Evolutionary conservation across 2,888 invertebrate genomes (phyloP), one percentile per base, ranked within the genome.

Genomic region (Andrena hattorfiana): DNA sequence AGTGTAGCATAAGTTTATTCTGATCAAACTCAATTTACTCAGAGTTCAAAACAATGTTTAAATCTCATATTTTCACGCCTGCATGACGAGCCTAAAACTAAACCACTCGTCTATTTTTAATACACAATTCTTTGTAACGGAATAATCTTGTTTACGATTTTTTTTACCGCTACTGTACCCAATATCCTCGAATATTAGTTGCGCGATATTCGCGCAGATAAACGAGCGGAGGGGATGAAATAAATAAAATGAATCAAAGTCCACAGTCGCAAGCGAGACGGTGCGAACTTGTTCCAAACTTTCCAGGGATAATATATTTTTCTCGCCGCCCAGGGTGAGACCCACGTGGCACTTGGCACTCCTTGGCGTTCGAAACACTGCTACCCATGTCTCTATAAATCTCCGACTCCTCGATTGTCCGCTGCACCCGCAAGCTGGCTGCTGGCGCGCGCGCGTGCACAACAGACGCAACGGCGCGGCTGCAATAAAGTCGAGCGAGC

Each of bases 401-500:
- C 6, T 62, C 20, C 35, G 20, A 10, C 32, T 20, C 5, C 62
- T 10, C 8, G 62, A 62, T 35, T 35, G 62, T 60, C 60, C 10
- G 30, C 6, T 7, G 30, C 60, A 60, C 16, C 16, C 32, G 35
- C n/a, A 35, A n/a, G 2, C 20, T 35, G 28, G 28, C 2, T 20
- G 8, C 8, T n/a, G 16, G 8, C 20, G 20, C 8, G 8, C 16
- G 8, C 28, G n/a, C n/a, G 7, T 20, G 6, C 28, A 10, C 51
- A 30, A 42, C 42, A 1, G 16, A 0, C 35, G 35, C 32, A 59
- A 56, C 69, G 32, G 13, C 28, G 67, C 51, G 28, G 35, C 28
- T 56, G 26, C 54, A 69, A 69, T 56, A 16, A 69, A 67, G n/a
- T 67, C 26, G 49, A 30, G 67, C 51, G 51, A 67, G 35, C 51